Evolutionary conservation across 2,113 vertebrate genomes (phyloP), one percentile per base, ranked within the genome.

Genomic region (Alethe castanea): DNA sequence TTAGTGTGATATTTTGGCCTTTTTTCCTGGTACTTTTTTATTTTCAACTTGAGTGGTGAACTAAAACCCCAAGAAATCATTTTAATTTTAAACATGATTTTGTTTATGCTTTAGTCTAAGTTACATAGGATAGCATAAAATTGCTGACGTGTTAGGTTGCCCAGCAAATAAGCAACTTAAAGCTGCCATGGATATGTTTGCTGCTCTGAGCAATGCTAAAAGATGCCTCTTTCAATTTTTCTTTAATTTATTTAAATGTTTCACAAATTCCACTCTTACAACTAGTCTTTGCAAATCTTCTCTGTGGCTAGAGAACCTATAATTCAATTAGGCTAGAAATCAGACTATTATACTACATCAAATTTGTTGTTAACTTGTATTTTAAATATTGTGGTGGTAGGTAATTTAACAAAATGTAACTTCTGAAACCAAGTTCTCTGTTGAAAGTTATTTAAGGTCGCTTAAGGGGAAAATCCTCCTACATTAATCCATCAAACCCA

Each of bases 361-460:
- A 13, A 54, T 74, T 88, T 80, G 42, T 62, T 60, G 52, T 38
- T 77, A 72, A 33, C 54, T 72, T 65, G 14, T 67, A 45, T 86
- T 92, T 94, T 80, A 64, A 59, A 50, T 74, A 62, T 14, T 31
- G 59, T 66, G 52, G 24, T 80, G 44, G 12, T 71, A 86, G 25
- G 2, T 64, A 57, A 74, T 86, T 81, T 86, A 90, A 80, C 8
- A 65, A 38, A 35, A 62, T 60, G 12, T 73, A 60, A 70, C 94
- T 91, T 80, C 47, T 87, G 57, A 82, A 93, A 93, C 47, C 9
- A 59, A 20, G 54, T 65, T 79, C 20, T 82, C 31, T 69, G 25
- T n/a, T 87, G 50, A n/a, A 96, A 90, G 44, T 72, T 92, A 38
- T 72, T 90, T 88, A 59, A 83, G 31, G 17, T 90, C 86, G 64